phyloP scores from a whole-genome alignment of 2,113 vertebrate genomes.

The Phalacrocorax pelagicus region DNA sequence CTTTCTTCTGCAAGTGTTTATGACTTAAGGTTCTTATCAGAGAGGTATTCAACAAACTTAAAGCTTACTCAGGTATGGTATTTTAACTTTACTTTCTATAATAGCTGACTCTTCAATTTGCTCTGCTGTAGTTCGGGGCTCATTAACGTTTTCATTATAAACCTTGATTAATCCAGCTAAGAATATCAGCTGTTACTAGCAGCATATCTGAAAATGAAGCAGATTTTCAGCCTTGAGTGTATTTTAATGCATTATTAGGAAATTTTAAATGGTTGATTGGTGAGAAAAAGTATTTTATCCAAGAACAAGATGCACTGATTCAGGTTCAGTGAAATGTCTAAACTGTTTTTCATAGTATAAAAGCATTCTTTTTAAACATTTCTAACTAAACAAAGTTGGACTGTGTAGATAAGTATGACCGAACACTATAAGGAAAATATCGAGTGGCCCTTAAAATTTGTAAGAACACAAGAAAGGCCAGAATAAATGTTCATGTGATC shows the following conservation, averaged over 20 bases:
- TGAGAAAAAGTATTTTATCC: not conserved
- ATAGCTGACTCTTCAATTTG: not conserved
- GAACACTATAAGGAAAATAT: not conserved
- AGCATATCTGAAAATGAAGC: not conserved
- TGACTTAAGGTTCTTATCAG: not conserved
- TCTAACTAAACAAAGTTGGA: not conserved
- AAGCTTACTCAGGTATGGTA: not conserved
- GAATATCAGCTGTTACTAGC: not conserved
- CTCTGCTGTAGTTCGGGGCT: not conserved
- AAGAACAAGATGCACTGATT: not conserved
- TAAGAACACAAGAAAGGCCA: not conserved
- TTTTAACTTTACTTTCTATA: not conserved
- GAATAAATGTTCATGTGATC: not conserved
- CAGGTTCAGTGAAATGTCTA: not conserved
- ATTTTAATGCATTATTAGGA: not conserved
- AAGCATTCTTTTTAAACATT: not conserved
- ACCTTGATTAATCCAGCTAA: not conserved
- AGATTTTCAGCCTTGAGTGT: not conserved
- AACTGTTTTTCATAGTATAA: not conserved
- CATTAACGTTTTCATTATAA: conserved; percentile 32
- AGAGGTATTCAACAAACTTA: not conserved
- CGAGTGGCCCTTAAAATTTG: not conserved
- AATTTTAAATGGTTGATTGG: not conserved
- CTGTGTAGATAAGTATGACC: not conserved
- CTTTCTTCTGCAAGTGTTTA: not conserved